phyloP scores from a whole-genome alignment of 2,113 vertebrate species.

The Oceanodroma tethys region DNA sequence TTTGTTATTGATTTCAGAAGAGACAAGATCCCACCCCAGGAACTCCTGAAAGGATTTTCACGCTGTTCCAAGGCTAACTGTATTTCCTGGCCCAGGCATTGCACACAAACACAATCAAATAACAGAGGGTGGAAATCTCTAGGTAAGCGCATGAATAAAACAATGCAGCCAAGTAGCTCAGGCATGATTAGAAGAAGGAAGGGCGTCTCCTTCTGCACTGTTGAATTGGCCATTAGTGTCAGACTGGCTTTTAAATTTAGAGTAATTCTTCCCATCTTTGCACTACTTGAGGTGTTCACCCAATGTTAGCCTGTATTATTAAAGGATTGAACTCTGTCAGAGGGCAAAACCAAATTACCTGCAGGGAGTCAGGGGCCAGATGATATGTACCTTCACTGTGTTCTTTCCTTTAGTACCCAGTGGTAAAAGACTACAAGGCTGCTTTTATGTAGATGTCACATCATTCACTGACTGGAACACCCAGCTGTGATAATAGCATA shows the following conservation, averaged over 20 bases:
- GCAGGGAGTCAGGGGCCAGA: conserved; percentile 46
- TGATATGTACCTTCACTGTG: conserved; percentile 14
- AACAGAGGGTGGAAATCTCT: neutral
- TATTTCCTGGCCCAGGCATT: neutral
- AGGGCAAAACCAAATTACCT: conserved; percentile 62
- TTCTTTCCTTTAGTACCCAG: conserved; percentile 29
- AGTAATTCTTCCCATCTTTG: neutral
- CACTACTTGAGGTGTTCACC: conserved; percentile 36
- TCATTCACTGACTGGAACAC: conserved; percentile 42
- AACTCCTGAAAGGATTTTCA: neutral
- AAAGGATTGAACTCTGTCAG: conserved; percentile 56
- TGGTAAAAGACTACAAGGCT: conserved; percentile 38
- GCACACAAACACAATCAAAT: neutral
- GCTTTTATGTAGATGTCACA: conserved; percentile 66
- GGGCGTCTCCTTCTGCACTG: neutral
- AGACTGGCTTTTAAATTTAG: conserved; percentile 19
- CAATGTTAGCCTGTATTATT: conserved; percentile 49
- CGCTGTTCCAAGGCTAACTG: neutral
- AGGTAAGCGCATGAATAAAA: neutral
- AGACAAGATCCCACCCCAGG: neutral
- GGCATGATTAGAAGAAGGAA: neutral
- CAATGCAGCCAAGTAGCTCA: neutral
- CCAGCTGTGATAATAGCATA: conserved; percentile 64
- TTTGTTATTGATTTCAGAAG: neutral
- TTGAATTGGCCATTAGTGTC: conserved; percentile 35